Conservation (phyloP, 2,113 vertebrate species). For the Turdus rufiventris region DNA sequence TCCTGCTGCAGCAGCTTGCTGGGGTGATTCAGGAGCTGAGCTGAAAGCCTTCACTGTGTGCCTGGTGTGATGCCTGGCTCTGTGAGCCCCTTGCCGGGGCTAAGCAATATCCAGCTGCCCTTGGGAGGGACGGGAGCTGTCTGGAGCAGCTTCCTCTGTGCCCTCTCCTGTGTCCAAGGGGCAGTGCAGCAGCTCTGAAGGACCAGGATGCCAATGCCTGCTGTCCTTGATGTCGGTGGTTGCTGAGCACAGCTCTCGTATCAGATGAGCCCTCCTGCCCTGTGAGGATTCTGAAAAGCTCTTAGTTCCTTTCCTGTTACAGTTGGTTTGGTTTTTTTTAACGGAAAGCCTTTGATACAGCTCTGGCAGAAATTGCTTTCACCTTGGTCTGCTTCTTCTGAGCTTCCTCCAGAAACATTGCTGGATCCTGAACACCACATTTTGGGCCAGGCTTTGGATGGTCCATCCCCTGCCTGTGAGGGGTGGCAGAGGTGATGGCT, state of each 20-base stretch:
- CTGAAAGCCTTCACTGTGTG: not conserved
- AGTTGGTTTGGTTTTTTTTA: not conserved
- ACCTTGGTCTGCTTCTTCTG: not conserved
- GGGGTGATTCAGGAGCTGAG: not conserved
- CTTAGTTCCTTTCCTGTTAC: not conserved
- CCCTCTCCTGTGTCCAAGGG: not conserved
- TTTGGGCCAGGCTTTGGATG: not conserved
- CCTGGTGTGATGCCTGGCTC: not conserved
- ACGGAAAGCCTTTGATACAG: not conserved
- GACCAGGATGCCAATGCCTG: not conserved
- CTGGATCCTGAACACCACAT: not conserved
- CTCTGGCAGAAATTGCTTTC: not conserved
- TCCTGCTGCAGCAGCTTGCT: not conserved
- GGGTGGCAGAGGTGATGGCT: not conserved
- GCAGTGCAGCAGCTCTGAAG: not conserved
- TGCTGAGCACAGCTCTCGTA: not conserved
- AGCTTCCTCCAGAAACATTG: not conserved
- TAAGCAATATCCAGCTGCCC: not conserved
- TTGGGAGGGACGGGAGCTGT: not conserved
- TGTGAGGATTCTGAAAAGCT: not conserved
- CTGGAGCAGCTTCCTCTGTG: not conserved
- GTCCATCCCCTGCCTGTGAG: not conserved
- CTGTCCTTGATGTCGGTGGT: not conserved
- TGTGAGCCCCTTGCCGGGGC: not conserved
- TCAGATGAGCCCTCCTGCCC: not conserved